A percentile compares a stretch with the other conserved stretches of the same genome.
Conservation (phyloP, 2,113 vertebrate genomes). For the Scopus umbretta region DNA sequence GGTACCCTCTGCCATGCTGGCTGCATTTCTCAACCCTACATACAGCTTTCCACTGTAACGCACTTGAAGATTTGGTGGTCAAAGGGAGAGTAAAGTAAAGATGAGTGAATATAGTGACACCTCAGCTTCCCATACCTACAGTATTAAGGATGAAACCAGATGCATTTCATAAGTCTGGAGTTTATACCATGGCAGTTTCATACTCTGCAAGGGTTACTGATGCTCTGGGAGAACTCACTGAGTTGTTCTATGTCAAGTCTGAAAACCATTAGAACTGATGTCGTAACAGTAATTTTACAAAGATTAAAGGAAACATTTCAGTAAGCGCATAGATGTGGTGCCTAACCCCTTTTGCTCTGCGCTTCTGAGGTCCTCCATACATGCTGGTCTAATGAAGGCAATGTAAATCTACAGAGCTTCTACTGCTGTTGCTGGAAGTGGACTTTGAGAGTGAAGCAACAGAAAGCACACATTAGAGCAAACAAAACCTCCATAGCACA, state of each 20-base stretch:
- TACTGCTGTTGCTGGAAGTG: neutral
- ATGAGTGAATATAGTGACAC: neutral
- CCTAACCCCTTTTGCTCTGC: neutral
- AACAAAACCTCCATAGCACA: neutral
- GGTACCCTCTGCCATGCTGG: neutral
- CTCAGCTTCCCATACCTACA: neutral
- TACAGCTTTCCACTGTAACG: neutral
- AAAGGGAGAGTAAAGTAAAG: neutral
- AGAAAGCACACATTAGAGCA: neutral
- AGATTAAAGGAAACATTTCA: neutral
- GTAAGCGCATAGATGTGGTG: fast-evolving
- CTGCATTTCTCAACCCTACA: neutral
- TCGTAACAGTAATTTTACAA: neutral
- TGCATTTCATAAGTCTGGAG: neutral
- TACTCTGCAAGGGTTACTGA: neutral
- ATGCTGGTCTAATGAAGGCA: fast-evolving
- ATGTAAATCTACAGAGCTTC: neutral
- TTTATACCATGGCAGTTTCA: neutral
- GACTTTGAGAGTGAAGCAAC: neutral
- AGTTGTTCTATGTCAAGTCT: neutral
- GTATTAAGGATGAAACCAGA: neutral
- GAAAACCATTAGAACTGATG: neutral
- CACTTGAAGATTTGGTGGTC: neutral
- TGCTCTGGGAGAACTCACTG: neutral
- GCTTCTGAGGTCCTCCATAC: neutral